These are phyloP conservation scores for Sebastes minor DNA, from an alignment of 2,797 vertebrate species.

Conservation along the genomic window DNA sequence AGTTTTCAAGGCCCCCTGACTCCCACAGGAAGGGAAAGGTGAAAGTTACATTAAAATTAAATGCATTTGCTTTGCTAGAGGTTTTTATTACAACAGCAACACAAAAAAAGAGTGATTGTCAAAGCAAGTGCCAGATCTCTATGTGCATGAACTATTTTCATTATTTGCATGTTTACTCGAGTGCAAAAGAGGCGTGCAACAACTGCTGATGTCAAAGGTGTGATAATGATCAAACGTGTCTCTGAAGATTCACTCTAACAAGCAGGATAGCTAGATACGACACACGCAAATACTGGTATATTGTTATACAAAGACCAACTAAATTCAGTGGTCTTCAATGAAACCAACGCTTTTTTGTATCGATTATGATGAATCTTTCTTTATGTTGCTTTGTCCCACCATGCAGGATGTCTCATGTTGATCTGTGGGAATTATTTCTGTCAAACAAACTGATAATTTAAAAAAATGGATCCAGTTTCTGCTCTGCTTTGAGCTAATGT, in stretches of 20 bases:
- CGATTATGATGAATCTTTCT: conserved; percentile 10
- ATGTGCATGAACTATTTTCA: neutral
- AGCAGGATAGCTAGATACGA: neutral
- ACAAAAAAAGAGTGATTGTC: neutral
- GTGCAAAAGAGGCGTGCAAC: conserved; percentile 17
- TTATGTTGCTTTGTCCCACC: conserved; percentile 20
- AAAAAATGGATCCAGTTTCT: neutral
- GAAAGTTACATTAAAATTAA: neutral
- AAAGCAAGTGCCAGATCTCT: neutral
- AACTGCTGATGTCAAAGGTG: neutral
- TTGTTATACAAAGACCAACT: neutral
- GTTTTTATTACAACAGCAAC: neutral
- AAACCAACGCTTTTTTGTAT: neutral
- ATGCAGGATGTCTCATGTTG: neutral
- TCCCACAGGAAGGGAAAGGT: neutral
- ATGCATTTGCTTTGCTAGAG: neutral
- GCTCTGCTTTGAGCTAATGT: neutral
- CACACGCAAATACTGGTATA: neutral
- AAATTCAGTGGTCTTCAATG: neutral
- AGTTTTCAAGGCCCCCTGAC: neutral
- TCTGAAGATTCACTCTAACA: neutral
- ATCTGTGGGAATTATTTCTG: neutral
- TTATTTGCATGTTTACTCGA: conserved; percentile 29
- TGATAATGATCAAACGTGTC: conserved; percentile 11
- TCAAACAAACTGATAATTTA: neutral